These are phyloP conservation scores for Shinisaurus crocodilurus DNA, from an alignment of 2,113 vertebrate genomes.

Conservation along the genomic window DNA sequence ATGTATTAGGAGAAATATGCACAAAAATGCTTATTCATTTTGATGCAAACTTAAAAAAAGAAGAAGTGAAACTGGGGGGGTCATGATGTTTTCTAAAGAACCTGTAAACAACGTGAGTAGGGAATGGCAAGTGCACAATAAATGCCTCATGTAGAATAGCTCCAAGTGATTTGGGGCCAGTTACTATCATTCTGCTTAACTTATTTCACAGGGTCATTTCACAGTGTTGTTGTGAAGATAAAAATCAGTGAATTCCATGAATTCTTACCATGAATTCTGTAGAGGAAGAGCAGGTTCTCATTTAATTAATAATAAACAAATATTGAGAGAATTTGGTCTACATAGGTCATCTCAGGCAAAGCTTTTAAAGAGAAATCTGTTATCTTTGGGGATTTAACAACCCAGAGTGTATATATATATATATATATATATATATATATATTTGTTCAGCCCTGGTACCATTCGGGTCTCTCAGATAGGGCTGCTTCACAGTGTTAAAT, in stretches of 20 bases:
- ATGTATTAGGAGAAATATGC: no score
- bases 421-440: no score
- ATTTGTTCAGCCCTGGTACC: neutral
- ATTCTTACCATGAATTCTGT: no score
- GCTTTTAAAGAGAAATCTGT: neutral
- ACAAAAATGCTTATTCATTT: no score
- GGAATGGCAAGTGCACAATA: no score
- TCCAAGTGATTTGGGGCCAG: neutral
- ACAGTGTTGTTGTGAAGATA: neutral
- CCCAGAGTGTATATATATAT: no score
- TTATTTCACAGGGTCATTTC: neutral
- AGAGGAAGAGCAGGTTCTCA: neutral
- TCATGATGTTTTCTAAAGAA: no score
- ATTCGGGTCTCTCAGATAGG: neutral
- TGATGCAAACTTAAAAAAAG: no score
- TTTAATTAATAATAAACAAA: neutral
- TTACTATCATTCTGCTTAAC: neutral
- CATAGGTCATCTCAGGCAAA: neutral
- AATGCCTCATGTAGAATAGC: no score
- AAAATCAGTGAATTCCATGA: neutral
- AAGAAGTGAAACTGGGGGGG: no score
- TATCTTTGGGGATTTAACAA: neutral
- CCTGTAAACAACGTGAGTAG: no score
- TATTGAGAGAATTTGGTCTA: neutral
- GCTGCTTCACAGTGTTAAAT: neutral